Evolutionary conservation across 2,888 invertebrate species (phyloP), one percentile per base, ranked within the genome.

Genomic region (Boloria selene): DNA sequence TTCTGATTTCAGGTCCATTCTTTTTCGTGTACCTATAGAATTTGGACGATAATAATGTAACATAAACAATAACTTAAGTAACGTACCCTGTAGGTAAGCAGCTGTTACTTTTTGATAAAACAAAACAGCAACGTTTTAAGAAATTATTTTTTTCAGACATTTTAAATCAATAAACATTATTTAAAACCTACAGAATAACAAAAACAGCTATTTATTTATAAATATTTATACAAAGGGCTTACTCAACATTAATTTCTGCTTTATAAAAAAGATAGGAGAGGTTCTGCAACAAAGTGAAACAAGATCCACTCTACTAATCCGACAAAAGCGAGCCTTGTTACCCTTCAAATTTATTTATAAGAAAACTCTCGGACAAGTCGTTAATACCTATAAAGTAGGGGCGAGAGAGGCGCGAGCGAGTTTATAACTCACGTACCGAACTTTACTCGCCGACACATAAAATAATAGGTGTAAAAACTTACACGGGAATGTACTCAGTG

Each of bases 271-370:
- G 31, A 84, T 84, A 88, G 85, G 84, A 84, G 84, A 88, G 85
- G 83, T 87, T 84, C 82, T 84, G 85, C 88, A 89, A 90, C 90
- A 90, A 90, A 90, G 88, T 91, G 92, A 90, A 92, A 92, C 92
- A 91, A 90, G 91, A 92, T 92, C 91, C 91, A 89, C 90, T 91
- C 87, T 82, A 89, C 91, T 92, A 92, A 92, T 92, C 91, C 92
- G 86, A 92, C 92, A 92, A 92, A 92, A 90, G 91, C 91, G 90
- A 91, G 90, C 89, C 91, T 90, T 92, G 92, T 92, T 90, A 89
- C 92, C 92, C 90, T 92, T 92, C 92, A 92, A 92, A 92, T 92
- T 92, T 92, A 92, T 92, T 92, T 92, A 92, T 92, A 92, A 92
- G 92, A 92, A 92, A 92, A 92, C 91, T 91, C 92, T 92, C 88